Evolutionary conservation across 2,113 vertebrate genomes (phyloP), one percentile per base, ranked within the genome.

Genomic region (Oxyruncus cristatus): DNA sequence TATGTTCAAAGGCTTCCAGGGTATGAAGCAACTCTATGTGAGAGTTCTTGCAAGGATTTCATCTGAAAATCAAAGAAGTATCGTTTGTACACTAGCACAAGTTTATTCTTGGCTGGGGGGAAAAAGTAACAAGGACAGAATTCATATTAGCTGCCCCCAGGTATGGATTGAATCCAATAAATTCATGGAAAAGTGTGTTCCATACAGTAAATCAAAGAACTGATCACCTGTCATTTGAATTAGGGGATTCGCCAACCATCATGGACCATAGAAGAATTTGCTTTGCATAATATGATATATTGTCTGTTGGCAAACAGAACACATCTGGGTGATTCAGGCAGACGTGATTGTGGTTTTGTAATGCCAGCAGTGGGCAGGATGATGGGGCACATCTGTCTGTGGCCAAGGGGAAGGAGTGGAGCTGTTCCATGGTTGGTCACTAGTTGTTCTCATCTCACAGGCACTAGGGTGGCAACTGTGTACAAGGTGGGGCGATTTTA

Each of bases 1-100:
- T 61, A 46, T 44, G 72, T 81, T 96, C 92, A 93, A 82, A 91
- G 59, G 53, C 55, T 97, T 92, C 66, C 16, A 33, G 59, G 71
- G 26, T 41, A 49, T 5, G 81, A 94, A 55, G 16, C 37, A 87
- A 56, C 44, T 81, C 59, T 52, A 1, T 32, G 28, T 61, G 24
- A 79, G 70, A 67, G 21, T 49, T 88, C 72, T 89, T 79, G 62
- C 52, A 68, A 68, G 32, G 24, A 78, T 30, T 94, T 89, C 15
- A 42, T 75, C n/a, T 76, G 66, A 94, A 96, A 88, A 95, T 80
- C 79, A 85, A 85, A 81, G 50, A 6, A 58, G 4, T 41, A 47
- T 59, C 9, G n/a, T 59, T 89, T 87, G n/a, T 68, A 22, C 15
- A 12, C 5, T 23, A 56, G 37, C 24, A 59, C 20, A 71, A 47